Percentiles rank a stretch among this genome's conserved stretches.
Evolutionary conservation across 2,797 vertebrate species (phyloP).

Genomic region (Amblyraja radiata): DNA sequence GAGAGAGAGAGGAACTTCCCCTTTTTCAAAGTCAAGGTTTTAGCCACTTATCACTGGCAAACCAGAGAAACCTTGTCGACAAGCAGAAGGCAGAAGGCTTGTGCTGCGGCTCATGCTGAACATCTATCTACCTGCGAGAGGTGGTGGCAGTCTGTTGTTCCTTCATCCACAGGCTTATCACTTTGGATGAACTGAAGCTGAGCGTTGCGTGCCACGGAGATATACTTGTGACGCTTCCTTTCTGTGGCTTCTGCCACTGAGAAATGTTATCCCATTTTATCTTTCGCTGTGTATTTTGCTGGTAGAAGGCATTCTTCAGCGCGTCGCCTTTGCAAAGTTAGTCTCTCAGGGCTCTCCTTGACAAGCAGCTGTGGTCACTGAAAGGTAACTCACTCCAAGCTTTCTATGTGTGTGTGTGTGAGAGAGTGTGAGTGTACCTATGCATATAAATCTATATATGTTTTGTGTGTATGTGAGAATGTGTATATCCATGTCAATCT

Average conservation of each 20-base stretch:
- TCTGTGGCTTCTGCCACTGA: background rate
- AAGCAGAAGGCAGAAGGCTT: background rate
- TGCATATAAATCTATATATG: too few relatives aligned
- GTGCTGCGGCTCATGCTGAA: background rate
- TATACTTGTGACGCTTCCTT: background rate
- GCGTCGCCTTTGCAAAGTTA: background rate
- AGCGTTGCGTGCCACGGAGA: background rate
- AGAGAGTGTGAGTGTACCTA: too few relatives aligned
- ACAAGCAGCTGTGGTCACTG: background rate
- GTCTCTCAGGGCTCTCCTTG: background rate
- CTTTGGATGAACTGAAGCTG: slow-evolving; percentile 1
- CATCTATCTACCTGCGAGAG: background rate
- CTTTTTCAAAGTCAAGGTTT: slow-evolving; percentile 29
- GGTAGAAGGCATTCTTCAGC: background rate
- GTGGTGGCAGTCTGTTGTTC: background rate
- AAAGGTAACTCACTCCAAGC: slow-evolving; percentile 14
- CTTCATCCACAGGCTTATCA: background rate
- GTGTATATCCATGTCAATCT: background rate
- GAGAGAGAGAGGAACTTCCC: background rate
- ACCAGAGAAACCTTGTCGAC: slow-evolving; percentile 5
- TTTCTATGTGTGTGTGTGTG: background rate
- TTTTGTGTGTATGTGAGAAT: too few relatives aligned
- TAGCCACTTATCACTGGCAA: slow-evolving; percentile 26
- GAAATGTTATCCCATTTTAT: background rate
- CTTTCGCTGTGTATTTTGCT: background rate